These are phyloP conservation scores for Lemur catta DNA, from an alignment of 2,797 vertebrate genomes.

Conservation along the genomic window DNA sequence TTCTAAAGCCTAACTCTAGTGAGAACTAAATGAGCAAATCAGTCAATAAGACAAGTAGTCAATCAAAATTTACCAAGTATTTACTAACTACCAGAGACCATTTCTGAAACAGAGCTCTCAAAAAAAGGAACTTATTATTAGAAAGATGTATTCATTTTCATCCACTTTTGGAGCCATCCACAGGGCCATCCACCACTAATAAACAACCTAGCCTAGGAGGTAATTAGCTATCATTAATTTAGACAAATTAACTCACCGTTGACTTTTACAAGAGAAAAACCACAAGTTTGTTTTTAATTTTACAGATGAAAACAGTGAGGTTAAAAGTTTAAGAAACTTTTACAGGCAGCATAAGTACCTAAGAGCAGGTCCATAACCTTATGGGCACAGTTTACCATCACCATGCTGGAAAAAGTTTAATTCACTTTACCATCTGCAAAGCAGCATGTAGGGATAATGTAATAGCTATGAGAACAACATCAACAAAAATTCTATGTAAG, in stretches of 20 bases:
- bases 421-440: background rate
- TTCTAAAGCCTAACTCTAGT: background rate
- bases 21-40: background rate
- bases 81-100: background rate
- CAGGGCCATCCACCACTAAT: background rate
- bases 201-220: background rate
- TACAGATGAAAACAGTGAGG: background rate
- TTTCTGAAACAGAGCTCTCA: background rate
- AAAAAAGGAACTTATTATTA: background rate
- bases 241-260: background rate
- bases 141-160: background rate
- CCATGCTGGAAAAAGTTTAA: background rate
- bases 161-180: background rate
- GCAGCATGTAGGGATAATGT: too few relatives aligned
- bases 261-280: background rate
- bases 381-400: rapidly evolving
- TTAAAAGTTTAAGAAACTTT: background rate
- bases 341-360: background rate
- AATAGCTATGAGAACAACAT: background rate
- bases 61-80: background rate
- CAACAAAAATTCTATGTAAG: background rate
- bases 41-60: background rate
- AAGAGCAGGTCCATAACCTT: background rate
- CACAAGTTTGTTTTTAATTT: background rate
- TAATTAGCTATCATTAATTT: background rate